phyloP scores from a whole-genome alignment of 2,888 invertebrate genomes.

The Megalurothrips usitatus region DNA sequence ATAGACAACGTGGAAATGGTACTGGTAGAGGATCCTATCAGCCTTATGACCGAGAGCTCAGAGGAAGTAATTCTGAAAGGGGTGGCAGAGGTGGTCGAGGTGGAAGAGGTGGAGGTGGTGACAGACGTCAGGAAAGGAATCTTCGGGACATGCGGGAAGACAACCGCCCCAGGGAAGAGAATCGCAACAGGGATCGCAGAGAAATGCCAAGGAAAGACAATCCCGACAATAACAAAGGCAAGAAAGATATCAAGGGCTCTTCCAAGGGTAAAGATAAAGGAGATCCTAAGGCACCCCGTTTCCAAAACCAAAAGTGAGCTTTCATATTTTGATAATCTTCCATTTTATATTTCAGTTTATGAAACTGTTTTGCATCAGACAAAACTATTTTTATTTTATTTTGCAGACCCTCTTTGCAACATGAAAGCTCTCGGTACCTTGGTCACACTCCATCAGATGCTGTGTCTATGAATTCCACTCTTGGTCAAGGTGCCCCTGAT shows the following conservation, averaged over 20 bases:
- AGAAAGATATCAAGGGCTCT: background rate
- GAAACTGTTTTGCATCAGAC: too few species aligned
- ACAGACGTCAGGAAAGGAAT: background rate
- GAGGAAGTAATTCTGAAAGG: constrained; percentile 29
- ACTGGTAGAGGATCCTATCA: background rate
- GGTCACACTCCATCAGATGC: background rate
- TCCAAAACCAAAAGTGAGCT: background rate
- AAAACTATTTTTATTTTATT: background rate
- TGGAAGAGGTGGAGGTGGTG: constrained; percentile 30
- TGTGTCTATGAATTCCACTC: background rate
- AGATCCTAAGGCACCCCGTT: background rate
- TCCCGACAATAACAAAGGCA: background rate
- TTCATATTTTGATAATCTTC: background rate
- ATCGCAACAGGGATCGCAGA: background rate
- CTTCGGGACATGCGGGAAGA: constrained; percentile 30
- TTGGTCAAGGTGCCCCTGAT: background rate
- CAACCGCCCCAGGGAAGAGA: constrained; percentile 14
- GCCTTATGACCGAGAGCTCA: constrained; percentile 25
- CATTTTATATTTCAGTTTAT: background rate
- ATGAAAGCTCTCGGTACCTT: background rate
- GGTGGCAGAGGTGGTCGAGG: constrained; percentile 31
- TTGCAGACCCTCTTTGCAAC: background rate
- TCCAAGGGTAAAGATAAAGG: background rate
- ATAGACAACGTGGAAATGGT: constrained; percentile 29
- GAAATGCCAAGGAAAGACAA: too few species aligned